Evolutionary conservation across 2,888 invertebrate genomes (phyloP), one percentile per base, ranked within the genome.

Genomic region (Eucriotettix oculatus): DNA sequence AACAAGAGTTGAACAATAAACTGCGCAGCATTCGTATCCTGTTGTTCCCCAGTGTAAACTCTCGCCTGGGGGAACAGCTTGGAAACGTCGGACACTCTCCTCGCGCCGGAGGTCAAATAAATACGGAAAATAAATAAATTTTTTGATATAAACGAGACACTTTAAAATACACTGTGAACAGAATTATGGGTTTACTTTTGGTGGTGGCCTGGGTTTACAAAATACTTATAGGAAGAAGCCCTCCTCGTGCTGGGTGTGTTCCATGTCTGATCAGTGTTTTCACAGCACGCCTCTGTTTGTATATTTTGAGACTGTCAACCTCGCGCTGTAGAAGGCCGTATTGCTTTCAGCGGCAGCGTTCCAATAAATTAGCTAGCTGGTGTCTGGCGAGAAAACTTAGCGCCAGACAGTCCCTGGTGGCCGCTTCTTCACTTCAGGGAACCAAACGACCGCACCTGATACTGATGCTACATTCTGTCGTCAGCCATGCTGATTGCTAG

Each of bases 141-240:
- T 63, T 61, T 60, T 60, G 60, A 58, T 58, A 57, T 60, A 58
- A 61, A 62, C 62, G 60, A 60, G 63, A 62, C 62, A 60, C 56
- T 58, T 63, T 60, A 62, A 62, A 60, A 60, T 63, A 63, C 56
- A 63, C 59, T 62, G 63, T 60, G 58, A 60, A 63, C 63, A 60
- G 63, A 63, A 63, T 63, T 63, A 63, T 62, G 61, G 53, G 62
- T 62, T 62, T 62, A 60, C 62, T 54, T 57, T 56, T 55, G 48
- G 14, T n/a, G 14, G 48, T 48, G 48, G 55, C 41, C 11, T n/a
- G 40, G 40, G 55, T 55, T 55, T 55, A 55, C 55, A 55, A 29
- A 55, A 55, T 55, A 40, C 55, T 29, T 29, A 29, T 29, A 29
- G 29, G 29, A 29, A 29, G 29, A 29, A 29, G 29, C 29, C 29